Base-by-base conservation (phyloP, 2,888 invertebrate species). In the Agrypnus murinus region DNA sequence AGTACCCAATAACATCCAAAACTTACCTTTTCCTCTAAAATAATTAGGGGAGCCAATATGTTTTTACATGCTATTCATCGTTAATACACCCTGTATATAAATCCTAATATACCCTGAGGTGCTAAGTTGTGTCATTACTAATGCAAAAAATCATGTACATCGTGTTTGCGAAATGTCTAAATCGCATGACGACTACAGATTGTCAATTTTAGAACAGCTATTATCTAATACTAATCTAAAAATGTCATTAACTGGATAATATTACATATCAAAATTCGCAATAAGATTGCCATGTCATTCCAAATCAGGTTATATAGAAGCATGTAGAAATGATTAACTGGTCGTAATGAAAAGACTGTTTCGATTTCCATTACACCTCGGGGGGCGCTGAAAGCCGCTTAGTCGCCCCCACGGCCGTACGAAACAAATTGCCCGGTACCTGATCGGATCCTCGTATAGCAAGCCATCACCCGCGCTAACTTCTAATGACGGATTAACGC, bases 191-290 rank as follows among this genome's bases (percentile, higher is more conserved):
- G 12, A 43, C 12, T 15, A 25, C 19, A 48, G 17, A 48, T n/a
- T 25, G 25, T 48, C 25, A 17, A 48, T 19, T 48, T 19, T 25
- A 48, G 19, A 48, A 19, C 48, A 15, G 5, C 46, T 66, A 63
- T 60, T 71, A 69, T 72, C 72, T 65, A 69, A 69, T 73, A 65
- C 73, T 57, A 66, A 69, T 69, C 69, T 73, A 74, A 73, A 72
- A 77, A 73, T 74, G 67, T 75, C 70, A 73, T 74, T 77, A 78
- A 78, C 77, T 78, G 78, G 77, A 76, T 62, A 68, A 73, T 78
- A 78, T 78, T 78, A 77, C 77, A 74, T 76, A 77, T 78, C 78
- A 77, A 72, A 77, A 74, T 75, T 77, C 66, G 76, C 70, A 76
- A 77, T 77, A 77, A 76, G 72, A 77, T 59, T 75, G 77, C 77